Percentiles rank a stretch among this genome's conserved stretches.
Evolutionary conservation across 2,797 vertebrate genomes (phyloP).

Genomic region (Harpagifer antarcticus): DNA sequence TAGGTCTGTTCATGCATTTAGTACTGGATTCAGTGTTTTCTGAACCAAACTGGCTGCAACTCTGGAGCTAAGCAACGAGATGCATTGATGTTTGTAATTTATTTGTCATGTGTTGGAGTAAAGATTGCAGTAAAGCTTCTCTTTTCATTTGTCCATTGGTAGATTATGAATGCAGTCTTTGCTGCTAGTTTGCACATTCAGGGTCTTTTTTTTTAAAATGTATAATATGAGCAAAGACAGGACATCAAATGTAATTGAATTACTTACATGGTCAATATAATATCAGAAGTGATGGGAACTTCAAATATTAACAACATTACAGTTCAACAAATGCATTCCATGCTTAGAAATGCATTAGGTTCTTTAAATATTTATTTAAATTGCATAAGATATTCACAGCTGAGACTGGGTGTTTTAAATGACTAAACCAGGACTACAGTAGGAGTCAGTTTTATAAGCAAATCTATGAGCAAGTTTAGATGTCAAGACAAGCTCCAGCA

Average conservation of each 20-base stretch:
- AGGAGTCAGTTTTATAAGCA: constrained; percentile 35
- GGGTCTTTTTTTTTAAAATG: background rate
- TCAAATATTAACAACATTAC: background rate
- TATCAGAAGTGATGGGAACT: background rate
- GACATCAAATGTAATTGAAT: background rate
- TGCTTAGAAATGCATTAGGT: background rate
- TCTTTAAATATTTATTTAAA: background rate
- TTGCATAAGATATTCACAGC: background rate
- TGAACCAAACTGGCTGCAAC: constrained; percentile 13
- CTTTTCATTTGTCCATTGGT: background rate
- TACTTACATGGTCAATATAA: background rate
- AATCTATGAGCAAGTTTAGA: constrained; percentile 6
- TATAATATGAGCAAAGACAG: background rate
- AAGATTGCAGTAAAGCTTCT: constrained; percentile 43
- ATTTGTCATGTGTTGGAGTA: constrained; percentile 47
- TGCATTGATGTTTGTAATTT: constrained; percentile 39
- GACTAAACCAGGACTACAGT: background rate
- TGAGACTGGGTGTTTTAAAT: constrained; percentile 16
- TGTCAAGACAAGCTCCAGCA: constrained; percentile 33
- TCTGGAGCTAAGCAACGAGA: constrained; percentile 14
- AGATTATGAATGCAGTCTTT: background rate
- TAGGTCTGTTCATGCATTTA: constrained; percentile 17
- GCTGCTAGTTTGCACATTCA: background rate
- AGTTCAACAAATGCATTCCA: background rate
- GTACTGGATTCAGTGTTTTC: constrained; percentile 20